Conservation (phyloP, 2,888 invertebrate genomes). For the Epistrophella euchroma region DNA sequence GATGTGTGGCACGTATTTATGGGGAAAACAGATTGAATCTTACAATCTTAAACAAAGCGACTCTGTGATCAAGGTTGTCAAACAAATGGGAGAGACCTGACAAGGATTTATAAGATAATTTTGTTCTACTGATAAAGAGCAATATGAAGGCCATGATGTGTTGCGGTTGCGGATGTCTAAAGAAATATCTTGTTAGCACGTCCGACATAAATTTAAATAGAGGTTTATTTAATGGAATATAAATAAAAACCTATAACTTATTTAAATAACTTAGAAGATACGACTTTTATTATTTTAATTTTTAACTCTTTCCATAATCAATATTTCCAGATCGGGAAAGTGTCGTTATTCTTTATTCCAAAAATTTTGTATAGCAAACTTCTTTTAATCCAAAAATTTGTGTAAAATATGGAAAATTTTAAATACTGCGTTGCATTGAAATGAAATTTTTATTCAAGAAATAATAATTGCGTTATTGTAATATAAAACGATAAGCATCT, state of each 20-base stretch:
- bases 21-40: constrained; percentile 39
- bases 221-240: background rate
- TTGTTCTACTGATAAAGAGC: background rate
- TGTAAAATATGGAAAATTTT: too few relatives aligned
- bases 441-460: too few relatives aligned
- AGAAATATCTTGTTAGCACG: constrained; percentile 1
- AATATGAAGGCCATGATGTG: background rate
- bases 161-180: background rate
- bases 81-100: constrained; percentile 65
- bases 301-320: too few relatives aligned
- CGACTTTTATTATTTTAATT: too few relatives aligned
- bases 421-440: too few relatives aligned
- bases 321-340: too few relatives aligned
- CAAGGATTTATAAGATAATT: constrained; percentile 55
- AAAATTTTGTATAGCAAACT: too few relatives aligned
- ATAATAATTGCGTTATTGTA: too few relatives aligned
- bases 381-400: too few relatives aligned
- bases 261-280: too few relatives aligned
- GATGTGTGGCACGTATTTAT: constrained; percentile 53
- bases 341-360: too few relatives aligned
- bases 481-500: too few relatives aligned
- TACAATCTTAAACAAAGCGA: constrained; percentile 49
- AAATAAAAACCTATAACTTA: background rate
- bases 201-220: constrained; percentile 4
- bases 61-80: constrained; percentile 44